Evolutionary conservation across 2,113 vertebrate genomes (phyloP), one percentile per base, ranked within the genome.

Genomic region (Henicopernis longicauda): DNA sequence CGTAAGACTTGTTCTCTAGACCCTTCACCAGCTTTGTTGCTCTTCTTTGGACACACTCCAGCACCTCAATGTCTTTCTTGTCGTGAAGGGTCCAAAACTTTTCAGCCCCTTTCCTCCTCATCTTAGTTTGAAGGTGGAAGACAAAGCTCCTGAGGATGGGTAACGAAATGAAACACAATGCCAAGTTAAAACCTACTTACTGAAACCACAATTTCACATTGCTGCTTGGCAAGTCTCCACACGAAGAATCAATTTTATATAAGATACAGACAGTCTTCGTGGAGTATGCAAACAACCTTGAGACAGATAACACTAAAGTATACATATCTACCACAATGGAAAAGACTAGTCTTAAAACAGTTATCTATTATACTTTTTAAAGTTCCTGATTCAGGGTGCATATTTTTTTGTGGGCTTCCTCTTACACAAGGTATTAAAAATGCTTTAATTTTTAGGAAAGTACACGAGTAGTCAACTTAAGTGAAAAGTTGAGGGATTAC

Each of bases 121-220:
- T 29, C 54, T 45, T 10, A 54, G 7, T 58, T 70, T 42, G 16
- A 86, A 21, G 80, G 47, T 0, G 3, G 14, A 69, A 86, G 38
- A 80, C 26, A 49, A 80, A 62, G n/a, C 6, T 81, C 26, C n/a
- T 34, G 25, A 83, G 59, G 22, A 78, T 13, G 11, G 4, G 17
- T 1, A 49, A 45, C 4, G 8, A 38, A 87, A 74, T 0, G 0
- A 50, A 54, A 31, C 2, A 4, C 27, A 47, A 31, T 5, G 11
- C 27, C 50, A 74, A 67, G 55, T 36, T 69, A 66, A 40, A 11
- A 21, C 11, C 32, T 29, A 40, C 11, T 36, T 36, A 49, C 1
- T 42, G 8, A 54, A 88, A 83, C 31, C 22, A 54, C 11, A 4
- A 50, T 80, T 70, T 83, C 62, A 73, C 13, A 40, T 16, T 20